Conservation (phyloP, 2,888 invertebrate species). For the Koerneria pararmatus region DNA sequence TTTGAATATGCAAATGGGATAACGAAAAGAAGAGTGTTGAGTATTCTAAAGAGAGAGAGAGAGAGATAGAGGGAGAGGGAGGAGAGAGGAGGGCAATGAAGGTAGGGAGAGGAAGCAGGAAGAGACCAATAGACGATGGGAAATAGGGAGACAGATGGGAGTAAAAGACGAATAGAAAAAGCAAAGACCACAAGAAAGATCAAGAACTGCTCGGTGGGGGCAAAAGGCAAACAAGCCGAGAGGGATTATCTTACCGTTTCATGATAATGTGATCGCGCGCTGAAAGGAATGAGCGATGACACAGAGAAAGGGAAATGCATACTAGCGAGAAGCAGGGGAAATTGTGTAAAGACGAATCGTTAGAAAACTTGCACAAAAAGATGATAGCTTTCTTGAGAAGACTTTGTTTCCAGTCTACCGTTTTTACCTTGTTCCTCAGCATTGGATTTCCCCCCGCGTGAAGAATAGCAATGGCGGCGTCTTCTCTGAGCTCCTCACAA, state of each 20-base stretch:
- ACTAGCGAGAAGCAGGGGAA: too few species aligned
- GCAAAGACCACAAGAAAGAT: not conserved
- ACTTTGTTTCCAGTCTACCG: too few species aligned
- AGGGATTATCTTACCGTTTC: too few species aligned
- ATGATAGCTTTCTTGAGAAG: too few species aligned
- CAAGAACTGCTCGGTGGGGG: not conserved
- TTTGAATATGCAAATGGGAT: not conserved
- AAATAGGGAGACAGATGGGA: not conserved
- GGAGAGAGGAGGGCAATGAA: constrained; percentile 1
- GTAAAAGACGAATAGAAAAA: not conserved
- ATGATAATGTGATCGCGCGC: too few species aligned
- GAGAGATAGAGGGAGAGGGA: not conserved
- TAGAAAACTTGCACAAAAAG: too few species aligned
- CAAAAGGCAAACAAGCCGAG: too few species aligned
- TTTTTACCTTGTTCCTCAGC: constrained; percentile 68
- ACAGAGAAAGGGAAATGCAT: too few species aligned
- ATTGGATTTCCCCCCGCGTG: constrained; percentile 69
- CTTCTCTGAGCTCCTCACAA: constrained; percentile 75
- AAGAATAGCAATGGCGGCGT: constrained; percentile 70
- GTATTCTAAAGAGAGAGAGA: not conserved
- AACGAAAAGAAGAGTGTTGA: not conserved
- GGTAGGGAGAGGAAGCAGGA: constrained; percentile 9
- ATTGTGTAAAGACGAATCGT: too few species aligned
- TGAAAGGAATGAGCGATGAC: too few species aligned
- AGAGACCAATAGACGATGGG: not conserved